A percentile compares a stretch with the other conserved stretches of the same genome.
Conservation (phyloP, 2,113 vertebrate species). For the Calonectris borealis region DNA sequence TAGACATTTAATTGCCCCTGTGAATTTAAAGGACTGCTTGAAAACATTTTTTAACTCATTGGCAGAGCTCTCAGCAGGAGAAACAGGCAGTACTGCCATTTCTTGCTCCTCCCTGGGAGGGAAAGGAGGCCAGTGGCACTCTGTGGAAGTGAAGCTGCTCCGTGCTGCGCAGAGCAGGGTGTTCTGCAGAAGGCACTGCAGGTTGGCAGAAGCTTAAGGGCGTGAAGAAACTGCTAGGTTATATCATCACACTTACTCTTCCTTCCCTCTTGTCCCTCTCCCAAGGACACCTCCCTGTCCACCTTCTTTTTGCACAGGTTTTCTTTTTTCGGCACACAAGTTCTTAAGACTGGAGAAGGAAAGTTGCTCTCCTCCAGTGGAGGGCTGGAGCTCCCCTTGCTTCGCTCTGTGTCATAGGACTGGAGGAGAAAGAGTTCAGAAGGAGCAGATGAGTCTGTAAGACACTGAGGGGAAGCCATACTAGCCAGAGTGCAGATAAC, state of each 20-base stretch:
- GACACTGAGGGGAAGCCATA: background rate
- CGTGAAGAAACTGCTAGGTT: background rate
- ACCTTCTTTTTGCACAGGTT: background rate
- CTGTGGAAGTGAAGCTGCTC: background rate
- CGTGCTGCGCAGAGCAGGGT: fast-evolving
- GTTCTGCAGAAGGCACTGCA: background rate
- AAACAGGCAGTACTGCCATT: background rate
- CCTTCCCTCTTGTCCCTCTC: background rate
- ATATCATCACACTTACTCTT: background rate
- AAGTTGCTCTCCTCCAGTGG: background rate
- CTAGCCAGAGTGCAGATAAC: background rate
- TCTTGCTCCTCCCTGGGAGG: background rate
- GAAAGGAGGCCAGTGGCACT: background rate
- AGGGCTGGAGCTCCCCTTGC: background rate
- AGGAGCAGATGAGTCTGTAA: background rate
- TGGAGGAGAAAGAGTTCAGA: background rate
- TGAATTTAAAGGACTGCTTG: background rate
- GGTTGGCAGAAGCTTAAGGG: background rate
- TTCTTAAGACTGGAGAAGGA: background rate
- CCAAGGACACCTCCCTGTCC: background rate
- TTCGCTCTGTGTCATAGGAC: background rate
- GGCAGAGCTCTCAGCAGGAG: background rate
- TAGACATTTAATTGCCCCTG: background rate
- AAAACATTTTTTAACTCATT: background rate
- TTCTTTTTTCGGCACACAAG: background rate